Evolutionary conservation across 2,113 vertebrate species (phyloP), one percentile per base, ranked within the genome.

Genomic region (Trogon melanurus): DNA sequence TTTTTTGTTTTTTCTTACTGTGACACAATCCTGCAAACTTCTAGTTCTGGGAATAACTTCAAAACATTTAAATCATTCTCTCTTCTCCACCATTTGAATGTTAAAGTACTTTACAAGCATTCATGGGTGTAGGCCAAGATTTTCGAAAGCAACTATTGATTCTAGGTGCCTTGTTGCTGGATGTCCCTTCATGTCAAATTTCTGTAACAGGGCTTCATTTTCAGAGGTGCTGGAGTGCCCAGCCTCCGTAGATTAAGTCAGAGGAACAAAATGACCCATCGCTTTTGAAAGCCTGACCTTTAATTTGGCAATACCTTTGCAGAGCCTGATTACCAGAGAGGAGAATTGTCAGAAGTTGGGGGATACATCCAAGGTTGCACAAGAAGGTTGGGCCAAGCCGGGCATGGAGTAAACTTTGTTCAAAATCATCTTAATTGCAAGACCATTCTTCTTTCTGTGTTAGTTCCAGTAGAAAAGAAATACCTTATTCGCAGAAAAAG

Each of bases 21-120:
- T 88, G 82, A 71, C 64, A 94, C 16, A 86, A 56, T 69, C 23
- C 65, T 86, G 76, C 60, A 88, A 91, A 86, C 11, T 94, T 69
- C 41, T 32, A 88, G 50, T 66, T 53, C 57, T 69, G 91, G 88
- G 79, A 96, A 84, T 79, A 92, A 69, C 72, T 93, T 94, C 64
- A 95, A 89, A 91, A 92, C 34, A 65, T 75, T 86, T 81, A 93
- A 93, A 79, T 87, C 47, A 72, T 86, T 92, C 79, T 88, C 30
- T 47, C 61, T 89, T 84, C 92, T 90, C 66, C 70, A 71, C 25
- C 56, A 32, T 70, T 92, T 91, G 90, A 72, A 92, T 72, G 53
- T 57, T 78, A 54, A 96, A 91, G 45, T 53, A 60, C 62, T 95
- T 96, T 47, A 81, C 48, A 81, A 79, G 82, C 9, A 2, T 36